Conservation (phyloP, 2,113 vertebrate species). For the Scolopax mira region DNA sequence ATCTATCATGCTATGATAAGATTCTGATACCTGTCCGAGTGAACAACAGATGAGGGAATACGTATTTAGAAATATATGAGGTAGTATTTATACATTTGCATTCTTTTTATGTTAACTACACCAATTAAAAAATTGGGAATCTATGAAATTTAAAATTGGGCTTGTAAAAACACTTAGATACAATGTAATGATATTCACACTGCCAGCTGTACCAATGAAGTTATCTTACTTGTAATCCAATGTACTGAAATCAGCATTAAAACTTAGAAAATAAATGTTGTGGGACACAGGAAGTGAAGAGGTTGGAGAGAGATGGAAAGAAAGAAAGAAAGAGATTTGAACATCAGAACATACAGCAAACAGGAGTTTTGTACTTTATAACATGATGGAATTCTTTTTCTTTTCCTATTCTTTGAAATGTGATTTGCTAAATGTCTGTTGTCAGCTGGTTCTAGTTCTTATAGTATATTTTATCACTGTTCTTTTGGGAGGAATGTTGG, state of each 20-base stretch:
- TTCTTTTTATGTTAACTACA: not conserved
- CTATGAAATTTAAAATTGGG: not conserved
- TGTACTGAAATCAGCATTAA: not conserved
- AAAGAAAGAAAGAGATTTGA: not conserved
- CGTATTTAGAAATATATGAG: rapidly evolving
- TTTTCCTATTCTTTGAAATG: not conserved
- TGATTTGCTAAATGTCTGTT: not conserved
- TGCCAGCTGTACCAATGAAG: not conserved
- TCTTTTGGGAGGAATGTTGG: not conserved
- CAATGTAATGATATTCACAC: not conserved
- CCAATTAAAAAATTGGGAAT: not conserved
- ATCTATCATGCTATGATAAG: not conserved
- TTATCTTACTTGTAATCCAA: not conserved
- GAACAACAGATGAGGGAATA: not conserved
- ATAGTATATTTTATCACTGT: not conserved
- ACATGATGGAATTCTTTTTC: not conserved
- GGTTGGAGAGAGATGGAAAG: not conserved
- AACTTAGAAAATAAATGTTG: not conserved
- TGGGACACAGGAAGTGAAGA: not conserved
- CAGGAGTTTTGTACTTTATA: not conserved
- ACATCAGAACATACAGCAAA: not conserved
- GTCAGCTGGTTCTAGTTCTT: not conserved
- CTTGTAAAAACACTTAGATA: not conserved
- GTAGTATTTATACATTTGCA: not conserved
- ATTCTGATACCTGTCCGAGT: not conserved